Evolutionary conservation across 2,797 vertebrate species (phyloP).

Genomic region (Coendou prehensilis): DNA sequence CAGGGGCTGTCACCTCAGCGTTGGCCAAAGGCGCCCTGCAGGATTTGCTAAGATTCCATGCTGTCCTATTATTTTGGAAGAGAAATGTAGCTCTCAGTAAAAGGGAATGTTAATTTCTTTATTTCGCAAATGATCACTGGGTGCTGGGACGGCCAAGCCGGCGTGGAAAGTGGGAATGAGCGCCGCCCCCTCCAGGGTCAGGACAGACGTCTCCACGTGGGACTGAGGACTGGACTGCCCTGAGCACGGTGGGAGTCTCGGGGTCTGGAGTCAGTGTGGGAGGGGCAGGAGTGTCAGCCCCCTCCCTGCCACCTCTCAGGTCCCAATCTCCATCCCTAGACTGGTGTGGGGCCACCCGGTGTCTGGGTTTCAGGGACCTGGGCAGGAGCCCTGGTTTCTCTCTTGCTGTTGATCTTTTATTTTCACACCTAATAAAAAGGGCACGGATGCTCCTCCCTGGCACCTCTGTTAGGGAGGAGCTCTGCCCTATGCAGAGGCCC

Average conservation of each 20-base stretch:
- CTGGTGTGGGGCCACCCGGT: not conserved
- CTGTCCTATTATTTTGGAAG: not conserved
- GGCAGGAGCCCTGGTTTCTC: not conserved
- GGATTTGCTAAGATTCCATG: not conserved
- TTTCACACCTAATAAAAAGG: not conserved
- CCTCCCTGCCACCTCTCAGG: not conserved
- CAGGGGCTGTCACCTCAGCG: not conserved
- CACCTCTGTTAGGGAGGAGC: not conserved
- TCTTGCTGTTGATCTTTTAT: not conserved
- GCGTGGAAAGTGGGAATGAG: not conserved
- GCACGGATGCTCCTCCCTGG: not conserved
- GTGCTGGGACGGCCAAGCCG: not conserved
- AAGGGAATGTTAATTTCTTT: not conserved
- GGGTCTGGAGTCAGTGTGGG: not conserved
- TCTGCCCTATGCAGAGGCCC: not conserved
- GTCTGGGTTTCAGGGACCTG: not conserved
- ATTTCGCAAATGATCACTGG: not conserved
- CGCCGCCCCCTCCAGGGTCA: not conserved
- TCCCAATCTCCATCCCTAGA: not conserved
- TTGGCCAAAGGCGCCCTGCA: not conserved
- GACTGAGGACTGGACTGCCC: not conserved
- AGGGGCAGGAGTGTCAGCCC: accelerated
- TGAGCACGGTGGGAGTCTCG: not conserved
- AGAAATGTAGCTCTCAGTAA: not conserved
- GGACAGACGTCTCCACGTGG: not conserved